phyloP scores from a whole-genome alignment of 23 tunicate species.

The Ascidia mentula region DNA sequence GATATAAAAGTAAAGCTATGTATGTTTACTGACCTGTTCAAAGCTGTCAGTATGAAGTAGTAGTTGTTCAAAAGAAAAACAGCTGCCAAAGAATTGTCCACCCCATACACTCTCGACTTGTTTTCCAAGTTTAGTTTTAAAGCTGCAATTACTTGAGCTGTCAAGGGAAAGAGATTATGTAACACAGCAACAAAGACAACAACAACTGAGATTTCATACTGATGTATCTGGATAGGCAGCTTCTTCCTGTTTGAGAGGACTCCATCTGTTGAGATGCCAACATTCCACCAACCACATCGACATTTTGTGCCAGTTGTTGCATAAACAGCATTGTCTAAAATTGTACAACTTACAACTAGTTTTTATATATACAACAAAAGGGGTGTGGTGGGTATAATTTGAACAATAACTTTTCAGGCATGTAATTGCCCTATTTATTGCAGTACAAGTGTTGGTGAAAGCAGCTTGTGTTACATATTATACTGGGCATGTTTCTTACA shows the following conservation, averaged over 20 bases:
- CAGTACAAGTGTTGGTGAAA: no score
- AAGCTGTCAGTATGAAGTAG: constrained; percentile 60
- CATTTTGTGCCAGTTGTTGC: constrained; percentile 82
- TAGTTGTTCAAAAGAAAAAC: constrained; percentile 93
- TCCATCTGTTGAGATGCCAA: constrained; percentile 79
- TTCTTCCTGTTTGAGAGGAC: constrained; percentile 6
- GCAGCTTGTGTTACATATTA: no score
- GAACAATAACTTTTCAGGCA: no score
- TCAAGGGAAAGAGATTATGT: neutral
- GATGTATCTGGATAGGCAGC: constrained; percentile 48
- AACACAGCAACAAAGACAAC: neutral
- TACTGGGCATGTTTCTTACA: constrained; percentile 49
- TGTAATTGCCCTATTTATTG: no score
- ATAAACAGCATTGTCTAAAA: constrained; percentile 81
- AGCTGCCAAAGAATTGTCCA: constrained; percentile 63
- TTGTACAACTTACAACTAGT: no score
- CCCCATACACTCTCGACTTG: constrained; percentile 70
- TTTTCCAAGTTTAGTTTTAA: constrained; percentile 82
- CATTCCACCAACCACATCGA: constrained; percentile 91
- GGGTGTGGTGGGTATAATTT: no score
- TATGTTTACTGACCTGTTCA: constrained; percentile 74
- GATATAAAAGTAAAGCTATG: no score
- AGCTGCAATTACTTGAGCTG: constrained; percentile 77
- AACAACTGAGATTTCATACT: constrained; percentile 20
- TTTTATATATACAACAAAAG: no score